Percentiles rank a stretch among this genome's conserved stretches.
Evolutionary conservation across 2,888 invertebrate species (phyloP).

Genomic region (Osmoderma eremita): DNA sequence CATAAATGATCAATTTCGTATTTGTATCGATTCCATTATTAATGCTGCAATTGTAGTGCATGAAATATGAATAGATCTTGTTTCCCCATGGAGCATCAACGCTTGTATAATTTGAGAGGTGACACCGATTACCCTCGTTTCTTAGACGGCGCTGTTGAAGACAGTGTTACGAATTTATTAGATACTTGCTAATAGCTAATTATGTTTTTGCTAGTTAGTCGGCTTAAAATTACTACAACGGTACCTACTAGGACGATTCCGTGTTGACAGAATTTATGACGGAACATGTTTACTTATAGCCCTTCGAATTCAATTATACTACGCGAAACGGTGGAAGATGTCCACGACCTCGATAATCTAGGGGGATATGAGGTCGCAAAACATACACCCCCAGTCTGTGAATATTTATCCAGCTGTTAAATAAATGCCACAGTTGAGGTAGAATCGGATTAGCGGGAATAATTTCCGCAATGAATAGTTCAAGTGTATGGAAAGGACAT

Average conservation of each 20-base stretch:
- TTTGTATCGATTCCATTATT: no score
- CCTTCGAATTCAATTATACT: slow-evolving; percentile 34
- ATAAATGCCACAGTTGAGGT: slow-evolving; percentile 23
- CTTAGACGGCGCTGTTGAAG: slow-evolving; percentile 35
- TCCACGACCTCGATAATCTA: background rate
- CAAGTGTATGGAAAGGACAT: slow-evolving; percentile 7
- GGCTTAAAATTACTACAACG: slow-evolving; percentile 21
- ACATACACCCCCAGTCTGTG: slow-evolving; percentile 1
- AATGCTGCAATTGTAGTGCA: no score
- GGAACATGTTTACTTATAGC: slow-evolving; percentile 31
- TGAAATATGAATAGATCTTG: no score
- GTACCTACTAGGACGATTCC: slow-evolving; percentile 15
- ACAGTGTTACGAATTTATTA: slow-evolving; percentile 45
- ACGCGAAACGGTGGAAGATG: slow-evolving; percentile 12
- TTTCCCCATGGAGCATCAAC: no score
- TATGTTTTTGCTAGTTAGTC: slow-evolving; percentile 45
- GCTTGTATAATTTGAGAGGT: background rate
- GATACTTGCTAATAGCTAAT: slow-evolving; percentile 48
- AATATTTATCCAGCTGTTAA: slow-evolving; percentile 12
- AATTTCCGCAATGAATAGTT: slow-evolving; percentile 13
- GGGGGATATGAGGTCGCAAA: background rate
- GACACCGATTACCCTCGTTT: slow-evolving; percentile 20
- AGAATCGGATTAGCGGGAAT: slow-evolving; percentile 22
- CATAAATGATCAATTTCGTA: no score
- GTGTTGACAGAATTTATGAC: slow-evolving; percentile 21